Percentiles rank a stretch among this genome's conserved stretches.
These are phyloP conservation scores for Psilanteris sp. DNA, from an alignment of 1,140 invertebrate genomes.

Conservation along the genomic window DNA sequence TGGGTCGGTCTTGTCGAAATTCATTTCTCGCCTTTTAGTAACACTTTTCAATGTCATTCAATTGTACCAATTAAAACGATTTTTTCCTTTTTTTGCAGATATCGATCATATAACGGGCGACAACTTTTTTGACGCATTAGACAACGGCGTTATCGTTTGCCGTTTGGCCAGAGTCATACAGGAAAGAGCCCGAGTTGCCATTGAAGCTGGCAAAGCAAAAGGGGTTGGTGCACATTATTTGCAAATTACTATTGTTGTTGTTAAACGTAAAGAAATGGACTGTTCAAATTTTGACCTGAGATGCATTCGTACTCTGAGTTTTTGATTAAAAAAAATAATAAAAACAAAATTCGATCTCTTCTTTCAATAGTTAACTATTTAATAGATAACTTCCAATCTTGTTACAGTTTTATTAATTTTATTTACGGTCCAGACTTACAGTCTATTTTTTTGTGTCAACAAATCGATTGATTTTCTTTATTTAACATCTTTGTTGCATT, in stretches of 20 bases:
- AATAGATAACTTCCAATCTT: no score
- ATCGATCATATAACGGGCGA: constrained; percentile 86
- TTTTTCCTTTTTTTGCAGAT: constrained; percentile 80
- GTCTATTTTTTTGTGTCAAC: no score
- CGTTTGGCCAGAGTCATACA: constrained; percentile 88
- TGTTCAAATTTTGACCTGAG: no score
- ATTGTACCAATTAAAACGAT: neutral
- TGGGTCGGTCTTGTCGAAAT: constrained; percentile 39
- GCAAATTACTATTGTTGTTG: no score
- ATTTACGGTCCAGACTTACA: no score
- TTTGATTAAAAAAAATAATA: no score
- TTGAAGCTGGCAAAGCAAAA: constrained; percentile 82
- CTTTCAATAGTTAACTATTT: no score
- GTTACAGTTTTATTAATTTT: no score
- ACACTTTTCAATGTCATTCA: neutral
- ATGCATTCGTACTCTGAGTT: no score
- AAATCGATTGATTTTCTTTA: no score
- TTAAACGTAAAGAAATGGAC: neutral
- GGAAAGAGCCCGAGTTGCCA: constrained; percentile 83
- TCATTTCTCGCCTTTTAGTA: neutral
- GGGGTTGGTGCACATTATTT: constrained; percentile 81
- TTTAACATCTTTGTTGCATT: no score
- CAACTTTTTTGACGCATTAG: constrained; percentile 88
- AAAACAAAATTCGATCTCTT: no score
- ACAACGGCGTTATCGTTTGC: constrained; percentile 90